Evolutionary conservation across 2,113 vertebrate species (phyloP).

Genomic region (Mungos mungo): DNA sequence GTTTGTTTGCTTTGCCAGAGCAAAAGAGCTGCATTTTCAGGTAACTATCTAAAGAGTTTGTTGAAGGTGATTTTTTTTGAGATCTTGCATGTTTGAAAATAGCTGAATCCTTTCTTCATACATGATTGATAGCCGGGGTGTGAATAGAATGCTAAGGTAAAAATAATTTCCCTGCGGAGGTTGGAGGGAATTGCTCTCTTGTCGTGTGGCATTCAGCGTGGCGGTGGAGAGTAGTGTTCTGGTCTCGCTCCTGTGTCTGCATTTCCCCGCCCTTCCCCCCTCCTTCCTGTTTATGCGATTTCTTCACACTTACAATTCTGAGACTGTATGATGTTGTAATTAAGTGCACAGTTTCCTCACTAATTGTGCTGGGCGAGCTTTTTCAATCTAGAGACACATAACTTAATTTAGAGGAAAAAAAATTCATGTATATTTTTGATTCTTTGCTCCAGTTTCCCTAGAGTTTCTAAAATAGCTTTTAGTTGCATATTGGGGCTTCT

Average conservation of each 20-base stretch:
- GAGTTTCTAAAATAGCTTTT: background rate
- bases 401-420: background rate
- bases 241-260: background rate
- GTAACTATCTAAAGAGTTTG: background rate
- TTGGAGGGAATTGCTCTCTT: background rate
- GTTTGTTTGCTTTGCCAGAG: background rate
- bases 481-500: background rate
- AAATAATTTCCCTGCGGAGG: background rate
- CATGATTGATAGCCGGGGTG: background rate
- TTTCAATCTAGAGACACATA: background rate
- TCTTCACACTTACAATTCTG: background rate
- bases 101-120: slow-evolving; percentile 1
- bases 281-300: background rate
- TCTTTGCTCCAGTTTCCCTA: background rate
- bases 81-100: slow-evolving; percentile 7
- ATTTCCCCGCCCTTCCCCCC: background rate
- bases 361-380: background rate
- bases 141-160: slow-evolving; percentile 44
- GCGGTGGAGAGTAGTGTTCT: background rate
- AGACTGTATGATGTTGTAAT: background rate
- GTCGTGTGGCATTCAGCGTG: background rate
- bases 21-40: slow-evolving; percentile 9
- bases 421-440: background rate
- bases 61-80: background rate
- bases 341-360: background rate